phyloP scores from a whole-genome alignment of 2,888 invertebrate species.

The Cyaniris semiargus region DNA sequence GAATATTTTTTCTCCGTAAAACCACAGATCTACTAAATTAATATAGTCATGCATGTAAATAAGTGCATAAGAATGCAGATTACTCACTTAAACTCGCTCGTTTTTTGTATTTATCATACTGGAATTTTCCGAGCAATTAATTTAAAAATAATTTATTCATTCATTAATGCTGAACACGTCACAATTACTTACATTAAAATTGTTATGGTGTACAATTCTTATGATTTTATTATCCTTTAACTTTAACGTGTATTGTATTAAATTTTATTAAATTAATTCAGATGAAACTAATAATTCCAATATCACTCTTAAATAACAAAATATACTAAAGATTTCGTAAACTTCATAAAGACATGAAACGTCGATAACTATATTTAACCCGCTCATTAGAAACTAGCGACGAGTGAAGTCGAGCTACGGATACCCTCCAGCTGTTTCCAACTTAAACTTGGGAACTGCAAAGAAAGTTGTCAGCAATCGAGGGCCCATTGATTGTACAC shows the following conservation, averaged over 20 bases:
- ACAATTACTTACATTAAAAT: constrained; percentile 3
- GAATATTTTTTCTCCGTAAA: background rate
- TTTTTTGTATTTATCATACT: background rate
- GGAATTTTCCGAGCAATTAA: constrained; percentile 1
- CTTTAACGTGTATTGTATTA: background rate
- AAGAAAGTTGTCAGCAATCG: constrained; percentile 77
- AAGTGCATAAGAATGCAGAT: background rate
- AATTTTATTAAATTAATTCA: background rate
- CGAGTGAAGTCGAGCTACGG: constrained; percentile 47
- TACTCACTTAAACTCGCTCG: background rate
- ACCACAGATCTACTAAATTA: background rate
- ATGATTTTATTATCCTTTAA: background rate
- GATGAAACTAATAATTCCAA: background rate
- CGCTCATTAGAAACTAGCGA: constrained; percentile 40
- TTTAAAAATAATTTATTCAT: background rate
- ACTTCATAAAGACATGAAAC: background rate
- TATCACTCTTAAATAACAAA: background rate
- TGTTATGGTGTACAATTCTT: background rate
- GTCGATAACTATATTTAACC: constrained; percentile 12
- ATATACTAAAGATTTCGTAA: background rate
- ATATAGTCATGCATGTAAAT: background rate
- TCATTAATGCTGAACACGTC: constrained; percentile 11
- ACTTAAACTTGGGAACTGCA: constrained; percentile 64
- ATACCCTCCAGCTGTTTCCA: constrained; percentile 55
- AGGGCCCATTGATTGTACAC: constrained; percentile 74